A percentile compares a stretch with the other conserved stretches of the same genome.
Evolutionary conservation across 1,140 invertebrate genomes (phyloP).

Genomic region (Spodoptera frugiperda): DNA sequence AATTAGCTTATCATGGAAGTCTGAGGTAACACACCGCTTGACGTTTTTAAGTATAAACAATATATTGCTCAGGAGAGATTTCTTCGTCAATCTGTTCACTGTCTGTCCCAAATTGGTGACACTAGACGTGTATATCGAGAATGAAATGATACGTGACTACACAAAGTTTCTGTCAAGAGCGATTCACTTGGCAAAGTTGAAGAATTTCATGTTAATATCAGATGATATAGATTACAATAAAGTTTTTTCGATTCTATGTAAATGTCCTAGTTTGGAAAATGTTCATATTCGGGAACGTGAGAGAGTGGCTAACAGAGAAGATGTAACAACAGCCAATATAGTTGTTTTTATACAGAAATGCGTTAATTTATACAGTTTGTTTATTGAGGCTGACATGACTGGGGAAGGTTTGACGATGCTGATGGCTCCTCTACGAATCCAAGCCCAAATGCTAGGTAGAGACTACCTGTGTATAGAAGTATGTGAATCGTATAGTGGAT

Average conservation of each 20-base stretch:
- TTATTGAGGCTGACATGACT: slow-evolving; percentile 54
- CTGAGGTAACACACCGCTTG: slow-evolving; percentile 43
- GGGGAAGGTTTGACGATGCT: slow-evolving; percentile 50
- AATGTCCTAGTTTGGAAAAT: slow-evolving; percentile 52
- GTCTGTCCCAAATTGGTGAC: slow-evolving; percentile 49
- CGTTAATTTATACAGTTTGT: slow-evolving; percentile 54
- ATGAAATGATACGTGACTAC: slow-evolving; percentile 32
- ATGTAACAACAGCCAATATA: slow-evolving; percentile 38
- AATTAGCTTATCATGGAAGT: slow-evolving; percentile 37
- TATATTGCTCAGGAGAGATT: slow-evolving; percentile 48
- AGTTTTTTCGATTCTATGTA: slow-evolving; percentile 47
- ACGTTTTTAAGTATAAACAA: slow-evolving; percentile 54
- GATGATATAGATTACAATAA: slow-evolving; percentile 54
- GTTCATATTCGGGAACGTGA: slow-evolving; percentile 56
- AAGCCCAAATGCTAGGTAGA: slow-evolving; percentile 46
- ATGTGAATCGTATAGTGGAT: slow-evolving; percentile 50
- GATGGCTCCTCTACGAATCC: slow-evolving; percentile 46
- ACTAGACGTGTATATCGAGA: slow-evolving; percentile 51
- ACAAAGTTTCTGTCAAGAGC: slow-evolving; percentile 43
- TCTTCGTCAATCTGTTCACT: slow-evolving; percentile 50
- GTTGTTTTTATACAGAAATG: slow-evolving; percentile 51
- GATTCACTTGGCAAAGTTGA: slow-evolving; percentile 49
- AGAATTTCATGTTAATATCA: slow-evolving; percentile 54
- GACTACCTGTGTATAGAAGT: slow-evolving; percentile 52
- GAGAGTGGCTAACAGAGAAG: slow-evolving; percentile 23